A percentile compares a stretch with the other conserved stretches of the same genome.
These are phyloP conservation scores for Jacana jacana DNA, from an alignment of 2,113 vertebrate species.

Conservation along the genomic window DNA sequence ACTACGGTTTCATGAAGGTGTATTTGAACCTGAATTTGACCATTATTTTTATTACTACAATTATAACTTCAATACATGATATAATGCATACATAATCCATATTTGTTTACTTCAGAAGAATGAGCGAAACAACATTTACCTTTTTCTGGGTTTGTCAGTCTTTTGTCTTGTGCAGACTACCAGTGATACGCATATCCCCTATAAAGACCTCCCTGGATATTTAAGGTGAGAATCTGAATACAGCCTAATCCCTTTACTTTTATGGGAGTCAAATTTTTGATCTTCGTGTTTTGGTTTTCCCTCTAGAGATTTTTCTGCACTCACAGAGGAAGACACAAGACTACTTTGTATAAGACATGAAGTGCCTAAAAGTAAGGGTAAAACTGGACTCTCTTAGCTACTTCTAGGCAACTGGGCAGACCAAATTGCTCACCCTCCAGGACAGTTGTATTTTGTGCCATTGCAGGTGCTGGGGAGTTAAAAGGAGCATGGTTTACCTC, in stretches of 20 bases:
- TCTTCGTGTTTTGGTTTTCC: neutral
- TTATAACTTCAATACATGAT: neutral
- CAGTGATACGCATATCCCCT: neutral
- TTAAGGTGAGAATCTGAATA: neutral
- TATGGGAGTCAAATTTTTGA: neutral
- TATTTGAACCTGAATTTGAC: neutral
- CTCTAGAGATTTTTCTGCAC: neutral
- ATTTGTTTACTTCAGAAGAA: neutral
- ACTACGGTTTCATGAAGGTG: neutral
- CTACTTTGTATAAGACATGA: neutral
- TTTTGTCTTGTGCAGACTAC: neutral
- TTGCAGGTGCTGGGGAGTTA: slow-evolving; percentile 30
- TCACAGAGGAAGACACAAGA: neutral
- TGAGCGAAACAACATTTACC: neutral
- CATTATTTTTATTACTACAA: neutral
- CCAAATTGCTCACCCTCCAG: neutral
- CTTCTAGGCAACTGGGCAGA: neutral
- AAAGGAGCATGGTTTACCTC: neutral
- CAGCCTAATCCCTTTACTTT: neutral
- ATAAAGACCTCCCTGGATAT: neutral
- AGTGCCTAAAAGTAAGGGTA: neutral
- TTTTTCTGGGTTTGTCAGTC: neutral
- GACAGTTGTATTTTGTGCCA: neutral
- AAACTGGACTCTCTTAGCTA: neutral
- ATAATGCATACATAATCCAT: neutral